Conservation (phyloP, 2,797 vertebrate genomes). For the Psittacula echo region DNA sequence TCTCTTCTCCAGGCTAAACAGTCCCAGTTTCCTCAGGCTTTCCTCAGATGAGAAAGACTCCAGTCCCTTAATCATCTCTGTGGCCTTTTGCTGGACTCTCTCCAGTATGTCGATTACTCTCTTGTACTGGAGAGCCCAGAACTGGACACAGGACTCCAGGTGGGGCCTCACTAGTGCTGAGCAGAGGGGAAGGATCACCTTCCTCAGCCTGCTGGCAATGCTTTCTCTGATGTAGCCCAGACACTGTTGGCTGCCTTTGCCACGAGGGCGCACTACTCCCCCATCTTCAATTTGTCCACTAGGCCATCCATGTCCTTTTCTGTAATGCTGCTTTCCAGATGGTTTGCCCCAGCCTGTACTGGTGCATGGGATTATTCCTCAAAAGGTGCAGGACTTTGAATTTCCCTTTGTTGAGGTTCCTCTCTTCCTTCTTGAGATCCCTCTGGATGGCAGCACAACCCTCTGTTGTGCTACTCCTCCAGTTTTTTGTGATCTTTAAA, state of each 20-base stretch:
- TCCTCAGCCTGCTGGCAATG: background rate
- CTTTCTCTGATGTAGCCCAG: background rate
- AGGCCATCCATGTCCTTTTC: background rate
- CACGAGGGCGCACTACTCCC: conserved; percentile 51
- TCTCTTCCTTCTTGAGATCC: background rate
- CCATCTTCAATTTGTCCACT: conserved; percentile 4
- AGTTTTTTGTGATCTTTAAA: background rate
- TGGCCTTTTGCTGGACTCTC: background rate
- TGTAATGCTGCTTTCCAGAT: background rate
- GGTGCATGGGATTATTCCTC: background rate
- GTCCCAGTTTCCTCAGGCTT: background rate
- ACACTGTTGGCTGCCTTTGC: background rate
- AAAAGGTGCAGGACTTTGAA: background rate
- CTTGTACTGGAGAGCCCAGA: background rate
- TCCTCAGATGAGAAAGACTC: background rate
- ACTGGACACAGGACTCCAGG: background rate
- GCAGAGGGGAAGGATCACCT: background rate
- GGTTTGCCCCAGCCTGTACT: background rate
- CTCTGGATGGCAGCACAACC: background rate
- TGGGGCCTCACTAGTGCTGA: background rate
- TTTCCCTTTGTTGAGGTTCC: background rate
- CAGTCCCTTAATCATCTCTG: background rate
- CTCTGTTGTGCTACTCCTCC: background rate
- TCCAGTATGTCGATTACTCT: background rate
- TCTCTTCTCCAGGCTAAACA: background rate